These are phyloP conservation scores for Silurus lanzhouensis DNA, from an alignment of 2,797 vertebrate species.

Conservation along the genomic window DNA sequence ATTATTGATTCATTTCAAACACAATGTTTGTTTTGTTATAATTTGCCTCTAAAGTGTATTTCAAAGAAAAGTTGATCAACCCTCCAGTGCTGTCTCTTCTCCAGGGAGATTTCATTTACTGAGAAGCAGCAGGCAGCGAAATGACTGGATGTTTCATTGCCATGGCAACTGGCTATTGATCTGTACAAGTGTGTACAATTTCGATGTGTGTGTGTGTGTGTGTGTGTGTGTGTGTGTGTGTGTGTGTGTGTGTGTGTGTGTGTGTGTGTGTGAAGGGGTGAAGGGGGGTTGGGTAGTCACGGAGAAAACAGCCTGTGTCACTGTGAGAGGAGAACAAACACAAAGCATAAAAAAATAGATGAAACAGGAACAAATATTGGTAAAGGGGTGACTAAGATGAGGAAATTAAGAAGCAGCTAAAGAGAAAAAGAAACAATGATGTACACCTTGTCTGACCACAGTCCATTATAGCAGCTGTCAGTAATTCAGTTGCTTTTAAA, in stretches of 20 bases:
- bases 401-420: conserved; percentile 26
- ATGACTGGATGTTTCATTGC: conserved; percentile 65
- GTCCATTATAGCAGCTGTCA: not conserved
- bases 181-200: conserved; percentile 63
- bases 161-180: conserved; percentile 76
- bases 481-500: conserved; percentile 7
- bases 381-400: too few species aligned
- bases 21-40: not conserved
- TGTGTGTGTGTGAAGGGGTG: not conserved
- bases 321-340: conserved; percentile 35
- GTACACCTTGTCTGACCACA: not conserved
- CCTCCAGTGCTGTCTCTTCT: not conserved
- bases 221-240: not conserved
- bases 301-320: conserved; percentile 47
- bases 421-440: conserved; percentile 1
- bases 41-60: not conserved
- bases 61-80: not conserved
- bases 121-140: conserved; percentile 46
- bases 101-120: conserved; percentile 55
- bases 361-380: not conserved
- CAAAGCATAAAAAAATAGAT: conserved; percentile 21
- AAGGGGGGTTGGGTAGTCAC: conserved; percentile 63
- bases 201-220: not conserved
- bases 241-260: not conserved
- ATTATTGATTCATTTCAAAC: not conserved